These are phyloP conservation scores for Koerneria pararmatus DNA, from an alignment of 2,888 invertebrate genomes.

Conservation along the genomic window DNA sequence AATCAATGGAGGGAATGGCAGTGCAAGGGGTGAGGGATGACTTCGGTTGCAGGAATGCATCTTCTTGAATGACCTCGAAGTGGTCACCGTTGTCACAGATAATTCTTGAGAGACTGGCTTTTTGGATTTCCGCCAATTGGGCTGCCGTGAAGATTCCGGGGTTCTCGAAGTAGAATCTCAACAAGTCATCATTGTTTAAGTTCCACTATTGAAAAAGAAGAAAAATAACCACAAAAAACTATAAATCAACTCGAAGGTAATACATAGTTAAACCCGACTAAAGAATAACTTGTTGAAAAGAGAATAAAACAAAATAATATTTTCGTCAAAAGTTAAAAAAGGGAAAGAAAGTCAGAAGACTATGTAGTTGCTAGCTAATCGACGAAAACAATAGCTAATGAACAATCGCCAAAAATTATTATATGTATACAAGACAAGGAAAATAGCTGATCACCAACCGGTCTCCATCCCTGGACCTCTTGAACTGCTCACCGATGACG, in stretches of 20 bases:
- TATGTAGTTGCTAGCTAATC: background rate
- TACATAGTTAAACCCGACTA: too few relatives aligned
- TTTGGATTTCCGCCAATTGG: slow-evolving; percentile 79
- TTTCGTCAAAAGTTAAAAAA: too few relatives aligned
- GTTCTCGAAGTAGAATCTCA: slow-evolving; percentile 65
- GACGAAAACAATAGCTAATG: background rate
- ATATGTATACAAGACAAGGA: slow-evolving; percentile 8
- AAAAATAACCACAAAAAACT: too few relatives aligned
- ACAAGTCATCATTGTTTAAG: too few relatives aligned
- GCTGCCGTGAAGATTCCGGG: slow-evolving; percentile 56
- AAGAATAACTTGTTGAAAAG: too few relatives aligned
- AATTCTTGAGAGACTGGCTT: slow-evolving; percentile 78
- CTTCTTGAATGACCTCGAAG: slow-evolving; percentile 41
- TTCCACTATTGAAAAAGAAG: too few relatives aligned
- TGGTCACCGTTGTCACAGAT: slow-evolving; percentile 74
- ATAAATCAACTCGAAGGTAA: too few relatives aligned
- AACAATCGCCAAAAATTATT: background rate
- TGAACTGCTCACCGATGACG: slow-evolving; percentile 64
- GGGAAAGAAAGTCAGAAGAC: slow-evolving; percentile 15
- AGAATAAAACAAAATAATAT: too few relatives aligned
- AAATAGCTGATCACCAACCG: slow-evolving; percentile 52
- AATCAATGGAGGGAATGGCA: slow-evolving; percentile 49
- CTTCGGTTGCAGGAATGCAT: slow-evolving; percentile 43
- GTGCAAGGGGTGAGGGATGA: slow-evolving; percentile 46
- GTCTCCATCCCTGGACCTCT: slow-evolving; percentile 63